Percentiles rank a stretch among this genome's conserved stretches.
Evolutionary conservation across 2,113 vertebrate genomes (phyloP).

Genomic region (Dipodomys ordii): DNA sequence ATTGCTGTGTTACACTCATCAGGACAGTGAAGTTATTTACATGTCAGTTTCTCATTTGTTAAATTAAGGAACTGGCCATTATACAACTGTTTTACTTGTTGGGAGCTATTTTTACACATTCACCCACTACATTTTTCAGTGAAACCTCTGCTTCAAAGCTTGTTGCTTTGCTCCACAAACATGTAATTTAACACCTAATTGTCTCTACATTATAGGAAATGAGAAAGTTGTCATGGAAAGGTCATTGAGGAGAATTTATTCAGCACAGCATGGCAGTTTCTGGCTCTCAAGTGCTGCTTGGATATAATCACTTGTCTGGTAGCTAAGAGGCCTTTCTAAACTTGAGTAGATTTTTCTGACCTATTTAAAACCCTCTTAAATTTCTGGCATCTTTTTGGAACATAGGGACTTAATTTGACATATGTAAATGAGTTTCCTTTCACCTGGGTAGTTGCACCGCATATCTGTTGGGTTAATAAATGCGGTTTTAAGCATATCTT

Average conservation of each 20-base stretch:
- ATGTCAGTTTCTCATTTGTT: conserved; percentile 54
- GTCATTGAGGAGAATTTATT: conserved; percentile 81
- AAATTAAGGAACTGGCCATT: conserved; percentile 58
- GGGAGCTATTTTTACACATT: conserved; percentile 61
- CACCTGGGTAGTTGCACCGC: conserved; percentile 51
- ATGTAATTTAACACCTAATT: conserved; percentile 80
- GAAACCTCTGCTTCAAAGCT: conserved; percentile 67
- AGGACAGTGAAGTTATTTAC: conserved; percentile 21
- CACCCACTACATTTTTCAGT: background rate
- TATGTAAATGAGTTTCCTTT: conserved; percentile 71
- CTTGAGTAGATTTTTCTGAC: conserved; percentile 73
- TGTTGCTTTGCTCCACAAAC: conserved; percentile 76
- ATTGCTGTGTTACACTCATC: background rate
- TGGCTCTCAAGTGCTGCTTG: conserved; percentile 69
- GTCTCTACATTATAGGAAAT: conserved; percentile 77
- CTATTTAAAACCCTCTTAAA: conserved; percentile 78
- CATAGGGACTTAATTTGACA: conserved; percentile 67
- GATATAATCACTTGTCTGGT: conserved; percentile 75
- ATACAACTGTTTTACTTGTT: conserved; percentile 66
- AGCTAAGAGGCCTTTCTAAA: conserved; percentile 69
- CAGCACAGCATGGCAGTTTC: conserved; percentile 69
- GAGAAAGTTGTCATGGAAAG: conserved; percentile 80
- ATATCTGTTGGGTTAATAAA: conserved; percentile 60
- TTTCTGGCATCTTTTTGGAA: conserved; percentile 71
- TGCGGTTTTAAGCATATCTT: conserved; percentile 46